phyloP scores from a whole-genome alignment of 1,140 invertebrate genomes.

The Bombus sibiricus region DNA sequence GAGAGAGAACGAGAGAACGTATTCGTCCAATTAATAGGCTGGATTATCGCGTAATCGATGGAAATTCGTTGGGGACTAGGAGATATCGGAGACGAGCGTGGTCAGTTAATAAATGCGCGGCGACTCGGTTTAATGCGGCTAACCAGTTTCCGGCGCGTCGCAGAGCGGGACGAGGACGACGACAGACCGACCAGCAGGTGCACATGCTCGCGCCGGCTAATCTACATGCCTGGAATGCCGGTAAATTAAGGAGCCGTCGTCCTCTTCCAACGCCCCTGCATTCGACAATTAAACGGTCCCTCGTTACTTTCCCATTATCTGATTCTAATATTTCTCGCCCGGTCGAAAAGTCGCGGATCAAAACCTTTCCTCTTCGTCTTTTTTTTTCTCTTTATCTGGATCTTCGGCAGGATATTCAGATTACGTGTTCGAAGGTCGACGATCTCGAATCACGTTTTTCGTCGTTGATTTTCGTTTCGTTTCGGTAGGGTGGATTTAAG shows the following conservation, averaged over 20 bases:
- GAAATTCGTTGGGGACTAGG: slow-evolving; percentile 53
- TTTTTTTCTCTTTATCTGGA: too few species aligned
- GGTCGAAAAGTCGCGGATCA: background rate
- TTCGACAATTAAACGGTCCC: slow-evolving; percentile 59
- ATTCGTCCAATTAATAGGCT: slow-evolving; percentile 30
- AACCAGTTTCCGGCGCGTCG: slow-evolving; percentile 54
- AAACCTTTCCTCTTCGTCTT: background rate
- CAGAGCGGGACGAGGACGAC: slow-evolving; percentile 12
- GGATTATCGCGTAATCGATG: slow-evolving; percentile 50
- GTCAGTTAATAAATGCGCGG: slow-evolving; percentile 49
- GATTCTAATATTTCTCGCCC: slow-evolving; percentile 47
- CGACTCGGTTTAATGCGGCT: slow-evolving; percentile 52
- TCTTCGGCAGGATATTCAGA: background rate
- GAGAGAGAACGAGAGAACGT: background rate
- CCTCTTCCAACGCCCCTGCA: background rate
- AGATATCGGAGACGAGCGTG: background rate
- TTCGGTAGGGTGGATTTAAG: too few species aligned
- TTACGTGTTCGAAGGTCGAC: background rate
- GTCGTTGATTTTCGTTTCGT: too few species aligned
- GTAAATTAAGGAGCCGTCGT: slow-evolving; percentile 60
- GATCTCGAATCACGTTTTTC: background rate
- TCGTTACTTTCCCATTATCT: slow-evolving; percentile 47
- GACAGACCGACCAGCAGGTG: slow-evolving; percentile 54
- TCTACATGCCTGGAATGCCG: slow-evolving; percentile 71
- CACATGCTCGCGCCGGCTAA: slow-evolving; percentile 51